Evolutionary conservation across 1,140 invertebrate genomes (phyloP), one percentile per base, ranked within the genome.

Genomic region (Anastrepha ludens): DNA sequence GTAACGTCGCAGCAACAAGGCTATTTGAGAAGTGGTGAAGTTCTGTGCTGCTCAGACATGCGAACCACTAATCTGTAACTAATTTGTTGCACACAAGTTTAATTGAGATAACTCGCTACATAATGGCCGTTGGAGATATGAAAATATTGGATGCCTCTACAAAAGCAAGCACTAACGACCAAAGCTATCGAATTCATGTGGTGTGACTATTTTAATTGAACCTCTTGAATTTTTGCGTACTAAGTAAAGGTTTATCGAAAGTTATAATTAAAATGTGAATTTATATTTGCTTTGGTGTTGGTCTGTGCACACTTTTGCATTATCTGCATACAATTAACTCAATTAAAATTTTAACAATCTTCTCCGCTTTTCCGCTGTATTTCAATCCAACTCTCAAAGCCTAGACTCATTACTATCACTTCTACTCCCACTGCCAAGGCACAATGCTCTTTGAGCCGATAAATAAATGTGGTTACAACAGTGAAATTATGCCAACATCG

Each of bases 61-160:
- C 86, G 78, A 87, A 78, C 88, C 90, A 90, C 89, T 91, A 90
- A 92, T 89, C 89, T 91, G 88, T 89, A 89, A 90, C 90, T 89
- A 89, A 91, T 92, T 90, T 90, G 89, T 90, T 89, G 88, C 64
- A 60, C 88, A 87, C 87, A 89, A 89, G 65, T 90, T 90, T 88
- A 88, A 88, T 88, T 88, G 86, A 88, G 88, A 88, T 86, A 86
- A 59, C 59, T 60, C 85, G 55, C 29, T 60, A 62, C 85, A 86
- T 41, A 62, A 44, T 62, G 5, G 20, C 11, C n/a, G 50, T 86
- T 60, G 87, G 7, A 62, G 58, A 13, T 87, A 41, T 55, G 87
- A 58, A 81, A 74, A 85, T 86, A 39, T 67, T 8, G n/a, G 29
- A 29, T 29, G 74, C 3, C 47, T 81, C 41, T n/a, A 2, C 47